Evolutionary conservation across 2,888 invertebrate species (phyloP).

Genomic region (Epinotia nisella): DNA sequence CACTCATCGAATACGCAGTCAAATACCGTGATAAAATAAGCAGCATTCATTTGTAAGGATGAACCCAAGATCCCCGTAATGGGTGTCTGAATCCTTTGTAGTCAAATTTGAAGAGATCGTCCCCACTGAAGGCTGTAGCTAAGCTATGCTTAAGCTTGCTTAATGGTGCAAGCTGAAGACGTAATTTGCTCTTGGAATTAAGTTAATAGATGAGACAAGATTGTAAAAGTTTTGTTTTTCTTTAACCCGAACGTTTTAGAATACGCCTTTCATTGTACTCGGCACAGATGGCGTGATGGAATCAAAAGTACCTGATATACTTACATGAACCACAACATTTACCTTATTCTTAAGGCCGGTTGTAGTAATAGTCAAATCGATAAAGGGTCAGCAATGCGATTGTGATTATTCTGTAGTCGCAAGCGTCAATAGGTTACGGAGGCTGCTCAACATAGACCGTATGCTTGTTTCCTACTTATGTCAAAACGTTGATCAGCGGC

Average conservation of each 20-base stretch:
- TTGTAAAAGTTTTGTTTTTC: slow-evolving; percentile 35
- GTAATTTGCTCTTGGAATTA: slow-evolving; percentile 40
- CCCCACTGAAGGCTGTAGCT: slow-evolving; percentile 20
- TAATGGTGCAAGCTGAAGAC: slow-evolving; percentile 41
- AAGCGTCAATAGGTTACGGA: too few relatives aligned
- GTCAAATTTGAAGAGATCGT: slow-evolving; percentile 44
- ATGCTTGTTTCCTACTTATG: too few relatives aligned
- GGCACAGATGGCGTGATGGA: too few relatives aligned
- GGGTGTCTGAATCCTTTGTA: slow-evolving; percentile 38
- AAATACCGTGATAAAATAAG: slow-evolving; percentile 37
- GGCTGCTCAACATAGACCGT: too few relatives aligned
- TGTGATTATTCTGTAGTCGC: too few relatives aligned
- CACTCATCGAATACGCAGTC: slow-evolving; percentile 28
- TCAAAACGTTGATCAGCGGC: too few relatives aligned
- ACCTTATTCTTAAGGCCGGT: too few relatives aligned
- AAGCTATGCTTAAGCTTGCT: slow-evolving; percentile 40
- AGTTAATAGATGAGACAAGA: slow-evolving; percentile 38
- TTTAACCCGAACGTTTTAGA: slow-evolving; percentile 6
- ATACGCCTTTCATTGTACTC: neutral
- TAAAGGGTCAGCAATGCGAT: too few relatives aligned
- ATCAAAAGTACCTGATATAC: too few relatives aligned
- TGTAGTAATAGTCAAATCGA: too few relatives aligned
- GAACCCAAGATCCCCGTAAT: slow-evolving; percentile 37
- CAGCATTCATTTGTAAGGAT: slow-evolving; percentile 43
- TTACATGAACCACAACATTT: too few relatives aligned